A percentile compares a stretch with the other conserved stretches of the same genome.
Conservation (phyloP, 2,113 vertebrate species). For the Pseudopodoces humilis region DNA sequence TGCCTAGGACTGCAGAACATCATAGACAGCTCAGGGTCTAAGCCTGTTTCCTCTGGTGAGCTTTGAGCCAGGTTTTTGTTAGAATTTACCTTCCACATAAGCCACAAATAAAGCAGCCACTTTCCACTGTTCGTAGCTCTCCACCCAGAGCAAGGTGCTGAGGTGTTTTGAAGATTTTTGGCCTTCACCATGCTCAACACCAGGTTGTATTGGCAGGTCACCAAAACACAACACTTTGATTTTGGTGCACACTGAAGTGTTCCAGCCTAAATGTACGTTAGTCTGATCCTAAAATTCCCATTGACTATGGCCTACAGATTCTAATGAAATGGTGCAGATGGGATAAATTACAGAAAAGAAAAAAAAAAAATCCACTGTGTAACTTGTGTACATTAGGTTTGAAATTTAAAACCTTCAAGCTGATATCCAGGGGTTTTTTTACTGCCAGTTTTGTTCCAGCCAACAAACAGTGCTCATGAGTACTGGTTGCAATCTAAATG, state of each 20-base stretch:
- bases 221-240: background rate
- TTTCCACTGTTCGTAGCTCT: background rate
- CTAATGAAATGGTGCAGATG: constrained; percentile 36
- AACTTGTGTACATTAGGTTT: constrained; percentile 26
- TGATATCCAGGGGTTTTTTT: background rate
- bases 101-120: background rate
- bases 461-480: background rate
- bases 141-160: background rate
- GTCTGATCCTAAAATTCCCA: background rate
- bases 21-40: background rate
- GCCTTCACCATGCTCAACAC: background rate
- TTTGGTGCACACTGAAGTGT: background rate
- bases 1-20: background rate
- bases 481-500: constrained; percentile 41
- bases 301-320: background rate
- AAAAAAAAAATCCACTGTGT: constrained; percentile 12
- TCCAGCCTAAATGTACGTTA: background rate
- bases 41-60: accelerated
- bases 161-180: background rate
- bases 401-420: constrained; percentile 53
- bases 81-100: background rate
- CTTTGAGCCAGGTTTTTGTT: background rate
- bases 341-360: constrained; percentile 47
- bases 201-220: background rate
- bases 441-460: background rate